phyloP scores from a whole-genome alignment of 2,888 invertebrate species.

The Agriopis aurantiaria region DNA sequence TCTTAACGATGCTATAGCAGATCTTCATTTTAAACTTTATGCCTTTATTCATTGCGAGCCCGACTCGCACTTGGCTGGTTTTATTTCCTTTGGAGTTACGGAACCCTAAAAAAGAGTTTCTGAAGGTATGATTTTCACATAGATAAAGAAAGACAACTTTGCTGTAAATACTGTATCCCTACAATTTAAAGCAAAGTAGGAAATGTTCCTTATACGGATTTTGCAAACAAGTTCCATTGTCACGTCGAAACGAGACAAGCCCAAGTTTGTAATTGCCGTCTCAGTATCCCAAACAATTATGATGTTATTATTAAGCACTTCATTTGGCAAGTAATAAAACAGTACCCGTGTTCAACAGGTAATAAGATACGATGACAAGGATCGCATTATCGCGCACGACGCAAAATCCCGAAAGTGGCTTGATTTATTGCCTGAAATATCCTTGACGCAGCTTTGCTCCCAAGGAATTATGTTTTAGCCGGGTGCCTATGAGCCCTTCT shows the following conservation, averaged over 20 bases:
- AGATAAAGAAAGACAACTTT: too few relatives aligned
- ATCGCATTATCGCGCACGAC: conserved; percentile 69
- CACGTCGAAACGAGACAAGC: conserved; percentile 19
- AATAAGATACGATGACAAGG: conserved; percentile 75
- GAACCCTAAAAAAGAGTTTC: too few relatives aligned
- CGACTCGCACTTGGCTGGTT: too few relatives aligned
- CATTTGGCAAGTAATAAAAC: conserved; percentile 60
- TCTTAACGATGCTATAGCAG: too few relatives aligned
- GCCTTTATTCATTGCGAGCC: too few relatives aligned
- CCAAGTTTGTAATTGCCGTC: conserved; percentile 29
- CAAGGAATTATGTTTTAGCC: conserved; percentile 60
- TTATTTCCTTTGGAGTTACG: too few relatives aligned
- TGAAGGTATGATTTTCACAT: too few relatives aligned
- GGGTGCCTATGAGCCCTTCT: conserved; percentile 48
- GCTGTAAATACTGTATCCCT: too few relatives aligned
- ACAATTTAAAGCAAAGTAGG: too few relatives aligned
- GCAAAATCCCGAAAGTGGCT: conserved; percentile 68
- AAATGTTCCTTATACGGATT: neutral
- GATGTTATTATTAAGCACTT: conserved; percentile 44
- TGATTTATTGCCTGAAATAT: conserved; percentile 73
- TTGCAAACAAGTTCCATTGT: conserved; percentile 17
- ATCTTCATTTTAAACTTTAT: too few relatives aligned
- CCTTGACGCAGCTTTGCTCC: conserved; percentile 59
- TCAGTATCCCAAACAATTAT: conserved; percentile 35
- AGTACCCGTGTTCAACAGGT: conserved; percentile 71